These are phyloP conservation scores for Cladorhizidae sp. DNA, from an alignment of 37 sponge, comb jelly and placozoan genomes.

Conservation along the genomic window DNA sequence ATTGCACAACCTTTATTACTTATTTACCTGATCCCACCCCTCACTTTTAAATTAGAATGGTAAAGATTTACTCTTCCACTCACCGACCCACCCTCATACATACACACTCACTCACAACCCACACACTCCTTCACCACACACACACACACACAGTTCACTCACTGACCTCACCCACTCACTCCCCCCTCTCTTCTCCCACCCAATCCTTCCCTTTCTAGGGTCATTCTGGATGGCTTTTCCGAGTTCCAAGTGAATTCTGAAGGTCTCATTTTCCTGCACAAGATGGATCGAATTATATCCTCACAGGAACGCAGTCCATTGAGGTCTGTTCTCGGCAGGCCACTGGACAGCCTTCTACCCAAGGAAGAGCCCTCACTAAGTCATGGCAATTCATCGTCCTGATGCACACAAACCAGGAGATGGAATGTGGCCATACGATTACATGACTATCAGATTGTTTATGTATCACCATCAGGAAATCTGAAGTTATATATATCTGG, in stretches of 20 bases:
- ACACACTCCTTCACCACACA: too few relatives aligned
- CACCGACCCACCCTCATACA: background rate
- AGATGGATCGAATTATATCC: conserved; percentile 47
- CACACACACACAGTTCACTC: too few relatives aligned
- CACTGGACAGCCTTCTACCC: background rate
- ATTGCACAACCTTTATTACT: too few relatives aligned
- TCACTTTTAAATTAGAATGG: too few relatives aligned
- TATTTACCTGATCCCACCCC: too few relatives aligned
- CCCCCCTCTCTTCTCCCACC: too few relatives aligned
- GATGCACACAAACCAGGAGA: too few relatives aligned
- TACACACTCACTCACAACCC: background rate
- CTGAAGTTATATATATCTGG: too few relatives aligned
- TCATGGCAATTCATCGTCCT: background rate
- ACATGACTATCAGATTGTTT: too few relatives aligned
- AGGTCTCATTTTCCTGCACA: conserved; percentile 53
- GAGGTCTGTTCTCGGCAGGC: background rate
- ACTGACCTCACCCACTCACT: too few relatives aligned
- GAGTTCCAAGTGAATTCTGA: conserved; percentile 60
- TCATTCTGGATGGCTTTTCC: conserved; percentile 65
- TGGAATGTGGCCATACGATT: too few relatives aligned
- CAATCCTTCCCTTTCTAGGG: conserved; percentile 30
- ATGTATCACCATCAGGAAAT: too few relatives aligned
- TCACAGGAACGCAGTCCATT: background rate
- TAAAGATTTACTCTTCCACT: background rate
- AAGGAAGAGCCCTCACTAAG: conserved; percentile 7